Base-by-base conservation (phyloP, 1,140 invertebrate species). In the Chrysomallon squamiferum region DNA sequence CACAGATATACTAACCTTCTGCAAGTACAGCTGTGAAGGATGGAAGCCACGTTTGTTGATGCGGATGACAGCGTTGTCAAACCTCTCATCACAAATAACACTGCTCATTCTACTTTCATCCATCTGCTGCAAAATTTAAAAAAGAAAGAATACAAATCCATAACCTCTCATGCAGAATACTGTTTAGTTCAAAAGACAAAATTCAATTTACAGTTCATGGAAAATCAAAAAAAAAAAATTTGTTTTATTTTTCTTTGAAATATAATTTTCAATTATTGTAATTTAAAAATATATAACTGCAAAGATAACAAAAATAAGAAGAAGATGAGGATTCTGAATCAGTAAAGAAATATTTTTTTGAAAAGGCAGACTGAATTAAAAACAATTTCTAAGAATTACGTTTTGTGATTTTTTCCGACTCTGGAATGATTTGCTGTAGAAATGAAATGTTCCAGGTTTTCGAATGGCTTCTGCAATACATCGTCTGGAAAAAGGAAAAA, bases 391-490 rank as follows among this genome's bases (percentile, higher is more conserved):
- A n/a, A n/a, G n/a, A 63, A 71, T 74, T 71, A 77, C 71, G 58
- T 74, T 72, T 52, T 74, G 69, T 5, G 67, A 65, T 32, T 66
- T 65, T 41, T 66, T 73, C 57, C 72, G 70, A 32, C 70, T 73
- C 64, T 77, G 66, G 63, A 86, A 85, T 11, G 84, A 83, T 47
- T 75, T 79, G 72, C 83, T 84, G 68, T 76, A 75, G 70, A 75
- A 85, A 71, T 85, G 83, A 29, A 66, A 76, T 0, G 82, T 72
- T 56, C 84, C 84, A 22, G 72, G 62, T 29, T 72, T 71, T 56
- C 57, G 72, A 22, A 85, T 77, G 3, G 73, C 71, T 57, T 74
- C 65, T 32, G 73, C 80, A 68, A 85, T 72, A 68, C 82, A 84
- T 11, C 77, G 71, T 61, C 85, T 84, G 65, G 38, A 62, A 66